These are phyloP conservation scores for Cricetomys ansorgei DNA, from an alignment of 2,113 vertebrate species.

Conservation along the genomic window DNA sequence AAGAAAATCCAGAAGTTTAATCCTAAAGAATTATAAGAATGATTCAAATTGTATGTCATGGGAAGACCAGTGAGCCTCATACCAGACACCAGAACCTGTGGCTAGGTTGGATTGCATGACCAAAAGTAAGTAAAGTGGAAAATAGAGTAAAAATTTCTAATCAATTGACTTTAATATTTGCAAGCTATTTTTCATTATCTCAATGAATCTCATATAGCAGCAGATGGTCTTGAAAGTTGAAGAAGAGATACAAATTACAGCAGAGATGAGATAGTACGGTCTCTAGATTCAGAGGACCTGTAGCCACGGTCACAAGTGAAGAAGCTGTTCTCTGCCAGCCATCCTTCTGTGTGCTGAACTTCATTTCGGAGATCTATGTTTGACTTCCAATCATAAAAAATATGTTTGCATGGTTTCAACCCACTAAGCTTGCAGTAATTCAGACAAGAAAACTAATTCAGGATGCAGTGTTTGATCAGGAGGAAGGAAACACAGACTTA, in stretches of 20 bases:
- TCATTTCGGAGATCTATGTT: rapidly evolving
- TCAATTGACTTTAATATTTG: background rate
- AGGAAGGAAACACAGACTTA: background rate
- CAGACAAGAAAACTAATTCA: background rate
- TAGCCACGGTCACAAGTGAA: background rate
- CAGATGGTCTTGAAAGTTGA: background rate
- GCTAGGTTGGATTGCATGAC: rapidly evolving
- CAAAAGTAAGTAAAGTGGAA: background rate
- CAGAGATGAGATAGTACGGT: background rate
- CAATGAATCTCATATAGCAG: too few species aligned
- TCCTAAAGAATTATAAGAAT: background rate
- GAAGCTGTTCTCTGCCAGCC: rapidly evolving
- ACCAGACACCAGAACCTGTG: background rate
- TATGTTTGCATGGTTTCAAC: rapidly evolving
- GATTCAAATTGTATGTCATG: background rate
- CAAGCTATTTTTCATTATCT: rapidly evolving
- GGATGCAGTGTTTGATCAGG: background rate
- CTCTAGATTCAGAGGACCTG: too few species aligned
- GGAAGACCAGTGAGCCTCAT: background rate
- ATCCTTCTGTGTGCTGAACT: rapidly evolving
- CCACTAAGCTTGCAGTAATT: background rate
- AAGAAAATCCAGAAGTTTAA: background rate
- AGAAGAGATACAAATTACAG: background rate
- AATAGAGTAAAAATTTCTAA: background rate
- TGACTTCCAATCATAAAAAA: background rate